These are phyloP conservation scores for Pristionchus mayeri DNA, from an alignment of 2,888 invertebrate genomes.

Conservation along the genomic window DNA sequence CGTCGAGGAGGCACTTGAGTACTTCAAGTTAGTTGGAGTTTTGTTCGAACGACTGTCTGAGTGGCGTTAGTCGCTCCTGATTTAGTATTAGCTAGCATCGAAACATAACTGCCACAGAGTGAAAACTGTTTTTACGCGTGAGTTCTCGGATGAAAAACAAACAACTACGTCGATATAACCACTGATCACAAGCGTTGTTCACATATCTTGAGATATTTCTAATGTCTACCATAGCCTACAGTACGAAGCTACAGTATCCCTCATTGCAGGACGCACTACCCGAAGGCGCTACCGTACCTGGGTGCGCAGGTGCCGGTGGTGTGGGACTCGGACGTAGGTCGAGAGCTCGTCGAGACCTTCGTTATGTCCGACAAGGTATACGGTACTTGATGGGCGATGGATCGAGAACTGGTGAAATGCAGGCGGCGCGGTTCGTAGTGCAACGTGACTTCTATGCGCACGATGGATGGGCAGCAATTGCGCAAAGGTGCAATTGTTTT, in stretches of 20 bases:
- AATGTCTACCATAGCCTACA: neutral
- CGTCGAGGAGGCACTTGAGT: conserved; percentile 64
- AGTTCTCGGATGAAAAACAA: neutral
- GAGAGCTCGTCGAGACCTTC: conserved; percentile 68
- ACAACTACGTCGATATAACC: neutral
- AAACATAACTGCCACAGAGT: no score
- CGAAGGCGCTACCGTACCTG: conserved; percentile 59
- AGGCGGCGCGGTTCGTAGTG: conserved; percentile 69
- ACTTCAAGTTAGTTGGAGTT: conserved; percentile 58
- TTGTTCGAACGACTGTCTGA: no score
- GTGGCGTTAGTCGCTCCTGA: no score
- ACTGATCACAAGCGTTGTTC: neutral
- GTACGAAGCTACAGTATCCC: neutral
- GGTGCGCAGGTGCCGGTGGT: conserved; percentile 61
- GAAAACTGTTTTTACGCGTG: neutral
- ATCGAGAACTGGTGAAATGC: conserved; percentile 38
- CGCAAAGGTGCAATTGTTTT: conserved; percentile 55
- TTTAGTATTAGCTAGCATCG: no score
- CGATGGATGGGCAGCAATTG: conserved; percentile 71
- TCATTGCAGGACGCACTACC: conserved; percentile 54
- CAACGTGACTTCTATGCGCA: conserved; percentile 69
- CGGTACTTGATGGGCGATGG: conserved; percentile 1
- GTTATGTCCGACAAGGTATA: conserved; percentile 67
- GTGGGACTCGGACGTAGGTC: conserved; percentile 67
- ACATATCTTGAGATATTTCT: neutral